phyloP scores from a whole-genome alignment of 2,797 vertebrate species.

The Oophaga sylvatica region DNA sequence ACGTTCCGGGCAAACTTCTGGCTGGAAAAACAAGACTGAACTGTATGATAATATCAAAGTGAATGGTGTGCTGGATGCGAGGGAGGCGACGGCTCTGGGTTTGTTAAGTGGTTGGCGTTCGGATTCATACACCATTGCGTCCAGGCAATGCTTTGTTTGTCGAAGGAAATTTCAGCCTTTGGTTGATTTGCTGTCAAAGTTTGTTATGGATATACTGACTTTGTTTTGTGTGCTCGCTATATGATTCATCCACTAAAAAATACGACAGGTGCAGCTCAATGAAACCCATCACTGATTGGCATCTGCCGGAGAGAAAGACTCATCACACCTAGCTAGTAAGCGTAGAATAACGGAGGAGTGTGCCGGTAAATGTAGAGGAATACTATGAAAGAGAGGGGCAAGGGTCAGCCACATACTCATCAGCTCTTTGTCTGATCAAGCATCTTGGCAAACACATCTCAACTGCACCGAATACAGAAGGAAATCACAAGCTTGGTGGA shows the following conservation, averaged over 20 bases:
- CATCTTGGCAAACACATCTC: too few relatives aligned
- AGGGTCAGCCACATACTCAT: background rate
- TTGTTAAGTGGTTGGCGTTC: conserved; percentile 46
- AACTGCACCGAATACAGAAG: too few relatives aligned
- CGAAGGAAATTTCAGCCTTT: conserved; percentile 14
- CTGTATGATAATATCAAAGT: conserved; percentile 9
- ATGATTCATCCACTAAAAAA: conserved; percentile 42
- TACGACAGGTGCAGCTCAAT: conserved; percentile 49
- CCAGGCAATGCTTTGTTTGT: conserved; percentile 20
- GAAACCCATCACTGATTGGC: conserved; percentile 35
- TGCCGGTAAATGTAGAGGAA: background rate
- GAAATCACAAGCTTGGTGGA: too few relatives aligned
- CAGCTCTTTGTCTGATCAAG: background rate
- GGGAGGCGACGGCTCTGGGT: background rate
- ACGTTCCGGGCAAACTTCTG: background rate
- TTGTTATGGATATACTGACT: conserved; percentile 42
- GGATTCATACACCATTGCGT: conserved; percentile 31
- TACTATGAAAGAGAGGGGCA: background rate
- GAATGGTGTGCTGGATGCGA: background rate
- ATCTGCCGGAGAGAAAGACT: background rate
- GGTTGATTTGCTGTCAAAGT: conserved; percentile 47
- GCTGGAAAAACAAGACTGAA: background rate
- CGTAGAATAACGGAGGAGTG: background rate
- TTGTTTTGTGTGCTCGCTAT: conserved; percentile 35
- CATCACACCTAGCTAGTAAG: background rate